Evolutionary conservation across 2,888 invertebrate genomes (phyloP), one percentile per base, ranked within the genome.

Genomic region (Sminthurides aquaticus): DNA sequence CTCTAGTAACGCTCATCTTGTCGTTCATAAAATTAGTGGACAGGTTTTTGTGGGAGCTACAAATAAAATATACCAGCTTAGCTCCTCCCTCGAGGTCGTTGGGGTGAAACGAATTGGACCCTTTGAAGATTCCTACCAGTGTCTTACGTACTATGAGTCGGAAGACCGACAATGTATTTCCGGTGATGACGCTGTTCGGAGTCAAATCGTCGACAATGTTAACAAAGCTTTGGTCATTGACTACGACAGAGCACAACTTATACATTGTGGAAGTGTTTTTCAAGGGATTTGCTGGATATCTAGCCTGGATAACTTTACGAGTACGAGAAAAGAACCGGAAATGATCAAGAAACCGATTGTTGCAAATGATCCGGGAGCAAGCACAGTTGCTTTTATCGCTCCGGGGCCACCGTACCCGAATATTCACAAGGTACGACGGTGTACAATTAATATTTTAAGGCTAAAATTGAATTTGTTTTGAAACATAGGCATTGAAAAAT

Each of bases 181-280:
- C 18, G 52, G 52, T 27, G 49, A 8, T 8, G 48, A 22, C 1
- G 3, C 49, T 11, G 8, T 18, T 2, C 49, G 49, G 25, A 49
- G 8, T 18, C 15, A 27, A 15, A 3, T 48, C 1, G 43, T 27
- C 27, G 57, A 62, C 24, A 62, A 62, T 48, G 24, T 24, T 15
- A 62, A 62, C 48, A 57, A 57, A 20, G 27, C 48, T n/a, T 26
- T 62, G 20, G n/a, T 48, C 18, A 29, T 56, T 18, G 62, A 62
- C 27, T 56, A 26, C n/a, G 20, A 25, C 8, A 26, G 28, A 2
- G n/a, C 3, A 5, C 54, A 56, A 24, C 27, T 62, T 3, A 57
- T 62, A 11, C 26, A 48, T 26, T 62, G 62, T 57, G 56, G 62
- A 20, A 57, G 57, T 57, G 57, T 49, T 56, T 62, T 48, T 22